Conservation (phyloP, 2,888 invertebrate species). For the Melinopterus prodromus region DNA sequence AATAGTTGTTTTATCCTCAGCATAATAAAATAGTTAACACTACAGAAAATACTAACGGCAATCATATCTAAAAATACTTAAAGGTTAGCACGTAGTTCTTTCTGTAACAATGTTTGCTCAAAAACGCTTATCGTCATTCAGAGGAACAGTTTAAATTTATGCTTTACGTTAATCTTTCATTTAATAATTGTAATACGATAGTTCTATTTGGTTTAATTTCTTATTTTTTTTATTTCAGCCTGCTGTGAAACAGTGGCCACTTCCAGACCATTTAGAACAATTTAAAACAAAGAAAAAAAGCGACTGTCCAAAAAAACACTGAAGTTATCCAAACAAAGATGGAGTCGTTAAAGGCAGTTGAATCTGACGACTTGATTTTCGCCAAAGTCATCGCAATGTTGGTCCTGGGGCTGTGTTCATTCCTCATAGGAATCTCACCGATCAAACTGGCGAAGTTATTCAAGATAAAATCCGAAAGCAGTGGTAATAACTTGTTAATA, state of each 20-base stretch:
- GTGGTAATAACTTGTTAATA: conserved; percentile 63
- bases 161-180: no score
- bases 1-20: no score
- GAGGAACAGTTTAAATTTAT: no score
- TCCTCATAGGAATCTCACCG: conserved; percentile 68
- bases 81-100: no score
- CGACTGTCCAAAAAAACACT: no score
- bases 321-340: neutral
- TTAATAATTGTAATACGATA: no score
- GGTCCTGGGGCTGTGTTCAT: conserved; percentile 66
- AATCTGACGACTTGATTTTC: conserved; percentile 55
- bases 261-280: no score
- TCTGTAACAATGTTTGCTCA: neutral
- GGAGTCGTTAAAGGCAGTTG: conserved; percentile 14
- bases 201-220: no score
- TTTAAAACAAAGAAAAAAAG: no score
- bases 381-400: conserved; percentile 69
- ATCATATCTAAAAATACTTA: neutral
- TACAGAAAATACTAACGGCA: neutral
- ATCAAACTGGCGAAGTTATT: conserved; percentile 55
- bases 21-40: neutral
- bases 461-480: conserved; percentile 54
- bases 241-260: no score
- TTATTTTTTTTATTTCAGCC: no score
- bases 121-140: neutral